Evolutionary conservation across 2,797 vertebrate species (phyloP).

Genomic region (Hyperoplus immaculatus): DNA sequence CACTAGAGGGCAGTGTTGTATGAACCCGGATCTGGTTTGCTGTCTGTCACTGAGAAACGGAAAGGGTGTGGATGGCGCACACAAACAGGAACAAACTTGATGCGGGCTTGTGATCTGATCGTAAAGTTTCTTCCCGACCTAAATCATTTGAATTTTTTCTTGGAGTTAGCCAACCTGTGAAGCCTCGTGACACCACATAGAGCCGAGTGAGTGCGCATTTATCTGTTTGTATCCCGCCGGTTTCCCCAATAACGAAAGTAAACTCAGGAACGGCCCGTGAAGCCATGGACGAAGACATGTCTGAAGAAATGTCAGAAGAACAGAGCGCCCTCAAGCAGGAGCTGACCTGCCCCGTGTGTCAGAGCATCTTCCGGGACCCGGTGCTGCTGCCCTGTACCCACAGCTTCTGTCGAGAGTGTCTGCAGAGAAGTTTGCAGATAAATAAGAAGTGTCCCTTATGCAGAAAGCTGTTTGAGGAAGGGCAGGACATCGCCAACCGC

Average conservation of each 20-base stretch:
- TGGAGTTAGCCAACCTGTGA: background rate
- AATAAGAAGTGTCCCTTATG: slow-evolving; percentile 76
- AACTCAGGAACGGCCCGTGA: background rate
- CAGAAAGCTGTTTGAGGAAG: slow-evolving; percentile 32
- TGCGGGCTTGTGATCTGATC: rapidly evolving
- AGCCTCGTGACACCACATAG: rapidly evolving
- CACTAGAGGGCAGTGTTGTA: slow-evolving; percentile 40
- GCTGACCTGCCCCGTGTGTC: slow-evolving; percentile 87
- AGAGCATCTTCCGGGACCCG: slow-evolving; percentile 84
- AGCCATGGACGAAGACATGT: slow-evolving; percentile 41
- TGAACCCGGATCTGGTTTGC: background rate
- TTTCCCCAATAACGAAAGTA: slow-evolving; percentile 54
- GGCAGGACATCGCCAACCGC: slow-evolving; percentile 69
- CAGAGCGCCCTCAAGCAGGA: slow-evolving; percentile 72
- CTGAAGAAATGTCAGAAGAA: slow-evolving; percentile 55
- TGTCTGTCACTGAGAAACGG: slow-evolving; percentile 16
- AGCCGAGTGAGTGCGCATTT: rapidly evolving
- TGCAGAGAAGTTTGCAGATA: slow-evolving; percentile 58
- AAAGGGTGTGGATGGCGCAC: background rate
- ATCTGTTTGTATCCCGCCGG: rapidly evolving
- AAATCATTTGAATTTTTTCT: rapidly evolving
- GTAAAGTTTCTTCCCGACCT: background rate
- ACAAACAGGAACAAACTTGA: background rate
- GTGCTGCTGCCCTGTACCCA: slow-evolving; percentile 87
- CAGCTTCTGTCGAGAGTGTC: slow-evolving; percentile 88